These are phyloP conservation scores for Microplitis deprimator DNA, from an alignment of 2,888 invertebrate genomes.

Conservation along the genomic window DNA sequence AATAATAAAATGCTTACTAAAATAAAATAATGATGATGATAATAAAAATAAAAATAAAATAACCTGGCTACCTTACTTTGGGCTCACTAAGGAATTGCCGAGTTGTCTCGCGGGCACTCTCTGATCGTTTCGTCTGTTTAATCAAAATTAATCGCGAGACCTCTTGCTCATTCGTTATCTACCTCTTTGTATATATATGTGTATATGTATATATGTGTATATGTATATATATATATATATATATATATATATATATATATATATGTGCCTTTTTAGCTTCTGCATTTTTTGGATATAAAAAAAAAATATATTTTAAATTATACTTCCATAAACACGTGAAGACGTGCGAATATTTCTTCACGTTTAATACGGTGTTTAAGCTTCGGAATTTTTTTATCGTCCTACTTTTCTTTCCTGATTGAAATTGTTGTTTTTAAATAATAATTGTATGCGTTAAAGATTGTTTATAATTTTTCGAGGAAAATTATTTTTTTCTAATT, in stretches of 20 bases:
- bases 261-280: background rate
- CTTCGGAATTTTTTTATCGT: conserved; percentile 3
- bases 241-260: no score
- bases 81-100: conserved; percentile 22
- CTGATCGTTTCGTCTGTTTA: conserved; percentile 58
- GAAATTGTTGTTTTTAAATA: background rate
- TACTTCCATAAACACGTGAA: conserved; percentile 29
- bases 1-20: background rate
- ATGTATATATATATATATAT: background rate
- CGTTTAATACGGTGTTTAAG: conserved; percentile 15
- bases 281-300: background rate
- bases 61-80: conserved; percentile 36
- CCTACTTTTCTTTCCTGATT: no score
- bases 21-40: background rate
- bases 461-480: no score
- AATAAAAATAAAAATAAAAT: conserved; percentile 18
- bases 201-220: no score
- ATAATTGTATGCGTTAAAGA: background rate
- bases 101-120: conserved; percentile 9
- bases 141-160: conserved; percentile 61
- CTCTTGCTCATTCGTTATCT: background rate
- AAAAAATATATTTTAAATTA: conserved; percentile 39
- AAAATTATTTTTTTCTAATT: no score
- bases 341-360: conserved; percentile 37
- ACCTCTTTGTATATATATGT: background rate